A percentile compares a stretch with the other conserved stretches of the same genome.
Conservation (phyloP, 1,140 invertebrate species). For the Aphelenchoides fujianensis region DNA sequence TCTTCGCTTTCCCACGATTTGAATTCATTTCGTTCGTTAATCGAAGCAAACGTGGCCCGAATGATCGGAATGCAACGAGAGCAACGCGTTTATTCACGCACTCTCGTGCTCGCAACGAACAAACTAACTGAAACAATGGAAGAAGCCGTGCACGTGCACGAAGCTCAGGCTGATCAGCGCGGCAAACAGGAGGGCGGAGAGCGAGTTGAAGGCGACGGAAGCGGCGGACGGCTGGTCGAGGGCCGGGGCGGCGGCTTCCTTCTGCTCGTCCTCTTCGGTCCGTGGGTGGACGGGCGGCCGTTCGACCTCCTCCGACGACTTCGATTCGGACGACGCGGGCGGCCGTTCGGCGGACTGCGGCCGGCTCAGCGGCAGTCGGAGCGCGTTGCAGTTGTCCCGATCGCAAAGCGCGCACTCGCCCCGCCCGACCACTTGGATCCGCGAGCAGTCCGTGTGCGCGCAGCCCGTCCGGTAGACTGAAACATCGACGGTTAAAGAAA, state of each 20-base stretch:
- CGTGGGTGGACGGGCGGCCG: background rate
- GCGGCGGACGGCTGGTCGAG: background rate
- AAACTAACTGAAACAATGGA: too few relatives aligned
- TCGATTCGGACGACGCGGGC: background rate
- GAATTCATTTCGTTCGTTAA: too few relatives aligned
- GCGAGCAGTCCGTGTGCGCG: background rate
- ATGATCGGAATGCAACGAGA: too few relatives aligned
- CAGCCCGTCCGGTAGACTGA: constrained; percentile 1
- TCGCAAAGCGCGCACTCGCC: constrained; percentile 3
- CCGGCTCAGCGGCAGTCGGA: background rate
- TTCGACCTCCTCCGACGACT: background rate
- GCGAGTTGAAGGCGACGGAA: background rate
- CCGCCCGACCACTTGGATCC: background rate
- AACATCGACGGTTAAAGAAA: background rate
- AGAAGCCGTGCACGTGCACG: background rate
- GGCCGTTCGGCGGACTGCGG: background rate
- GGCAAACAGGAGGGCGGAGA: background rate
- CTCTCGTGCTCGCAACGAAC: too few relatives aligned
- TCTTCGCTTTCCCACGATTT: too few relatives aligned
- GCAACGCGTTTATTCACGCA: too few relatives aligned
- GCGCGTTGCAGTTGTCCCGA: background rate
- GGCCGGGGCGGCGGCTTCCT: background rate
- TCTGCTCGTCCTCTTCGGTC: background rate
- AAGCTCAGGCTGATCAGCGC: background rate
- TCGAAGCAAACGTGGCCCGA: too few relatives aligned